Conservation (phyloP, 2,888 invertebrate species). For the Drosophila anomelani region DNA sequence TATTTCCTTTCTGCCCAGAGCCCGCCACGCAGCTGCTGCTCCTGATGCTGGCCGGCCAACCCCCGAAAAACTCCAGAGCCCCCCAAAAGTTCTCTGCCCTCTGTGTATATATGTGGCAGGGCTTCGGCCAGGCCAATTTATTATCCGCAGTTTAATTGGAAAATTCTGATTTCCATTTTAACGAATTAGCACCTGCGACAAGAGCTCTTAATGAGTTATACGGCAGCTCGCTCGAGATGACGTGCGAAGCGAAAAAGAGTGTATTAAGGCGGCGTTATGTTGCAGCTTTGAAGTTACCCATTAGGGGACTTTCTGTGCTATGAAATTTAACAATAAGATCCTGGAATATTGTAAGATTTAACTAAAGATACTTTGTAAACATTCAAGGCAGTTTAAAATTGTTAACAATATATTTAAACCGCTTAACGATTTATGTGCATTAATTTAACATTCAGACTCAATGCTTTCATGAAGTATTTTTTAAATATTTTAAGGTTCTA, state of each 20-base stretch:
- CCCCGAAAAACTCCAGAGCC: slow-evolving; percentile 26
- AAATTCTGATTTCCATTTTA: slow-evolving; percentile 80
- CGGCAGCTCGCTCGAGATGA: slow-evolving; percentile 67
- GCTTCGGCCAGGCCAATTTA: slow-evolving; percentile 67
- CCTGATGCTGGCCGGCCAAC: slow-evolving; percentile 67
- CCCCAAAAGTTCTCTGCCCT: slow-evolving; percentile 15
- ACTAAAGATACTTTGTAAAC: background rate
- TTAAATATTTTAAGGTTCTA: background rate
- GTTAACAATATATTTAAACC: background rate
- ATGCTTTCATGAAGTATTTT: background rate
- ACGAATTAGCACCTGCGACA: slow-evolving; percentile 80
- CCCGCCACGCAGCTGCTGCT: slow-evolving; percentile 15
- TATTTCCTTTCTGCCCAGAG: slow-evolving; percentile 70
- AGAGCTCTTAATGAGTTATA: slow-evolving; percentile 75
- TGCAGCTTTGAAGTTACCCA: slow-evolving; percentile 4
- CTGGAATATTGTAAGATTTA: background rate
- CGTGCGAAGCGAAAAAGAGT: slow-evolving; percentile 32
- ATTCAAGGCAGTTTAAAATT: no score
- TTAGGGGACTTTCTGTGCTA: background rate
- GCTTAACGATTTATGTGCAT: background rate
- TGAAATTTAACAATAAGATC: background rate
- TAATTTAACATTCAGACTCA: background rate
- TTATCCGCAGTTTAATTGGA: slow-evolving; percentile 80
- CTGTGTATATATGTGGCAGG: slow-evolving; percentile 11
- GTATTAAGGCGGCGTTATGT: background rate